Percentiles rank a stretch among this genome's conserved stretches.
Evolutionary conservation across 2,888 invertebrate genomes (phyloP).

Genomic region (Clitarchus hookeri): DNA sequence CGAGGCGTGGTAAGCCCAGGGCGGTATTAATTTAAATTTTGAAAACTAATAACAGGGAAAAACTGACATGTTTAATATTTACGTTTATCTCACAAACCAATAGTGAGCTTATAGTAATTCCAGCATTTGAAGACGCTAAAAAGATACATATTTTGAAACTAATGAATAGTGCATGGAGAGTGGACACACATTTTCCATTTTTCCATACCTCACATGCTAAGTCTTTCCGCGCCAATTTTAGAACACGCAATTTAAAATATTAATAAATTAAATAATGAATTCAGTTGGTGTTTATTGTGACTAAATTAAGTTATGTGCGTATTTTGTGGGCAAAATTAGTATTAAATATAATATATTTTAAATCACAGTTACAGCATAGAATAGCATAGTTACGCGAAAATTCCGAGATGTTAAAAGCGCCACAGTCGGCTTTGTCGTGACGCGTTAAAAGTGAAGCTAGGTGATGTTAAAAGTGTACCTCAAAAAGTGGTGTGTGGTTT

Average conservation of each 20-base stretch:
- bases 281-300: no score
- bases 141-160: no score
- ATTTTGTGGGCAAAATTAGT: not conserved
- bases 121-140: no score
- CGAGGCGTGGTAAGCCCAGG: not conserved
- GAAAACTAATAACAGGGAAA: not conserved
- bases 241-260: no score
- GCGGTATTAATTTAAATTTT: not conserved
- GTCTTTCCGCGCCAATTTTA: not conserved
- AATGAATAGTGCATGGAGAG: no score
- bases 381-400: not conserved
- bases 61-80: no score
- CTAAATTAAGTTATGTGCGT: not conserved
- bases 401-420: not conserved
- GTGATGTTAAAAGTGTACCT: not conserved
- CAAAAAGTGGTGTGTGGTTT: not conserved
- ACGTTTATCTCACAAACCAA: no score
- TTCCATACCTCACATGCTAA: no score
- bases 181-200: no score
- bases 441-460: not conserved
- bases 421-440: conserved; percentile 8
- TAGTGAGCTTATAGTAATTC: no score
- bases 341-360: not conserved
- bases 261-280: no score
- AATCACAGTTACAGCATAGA: not conserved